Evolutionary conservation across 2,113 vertebrate genomes (phyloP), one percentile per base, ranked within the genome.

Genomic region (Grammomys dolichurus): DNA sequence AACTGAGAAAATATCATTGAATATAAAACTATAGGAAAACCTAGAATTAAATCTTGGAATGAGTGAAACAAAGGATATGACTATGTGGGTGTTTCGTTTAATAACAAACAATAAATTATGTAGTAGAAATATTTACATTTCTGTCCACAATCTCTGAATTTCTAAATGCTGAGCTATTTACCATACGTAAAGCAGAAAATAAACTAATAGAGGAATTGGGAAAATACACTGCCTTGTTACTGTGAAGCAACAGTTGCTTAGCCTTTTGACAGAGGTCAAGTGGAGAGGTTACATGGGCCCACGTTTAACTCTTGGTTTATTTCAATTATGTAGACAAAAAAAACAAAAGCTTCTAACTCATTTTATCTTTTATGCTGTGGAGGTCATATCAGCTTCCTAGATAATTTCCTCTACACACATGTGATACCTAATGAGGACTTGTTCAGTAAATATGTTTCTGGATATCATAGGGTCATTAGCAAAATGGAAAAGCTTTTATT

Each of bases 41-140:
- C 46, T 5, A 58, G 90, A 51, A 28, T 46, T 77, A 73, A 90
- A 86, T 67, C 56, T 80, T 69, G 17, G 91, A 95, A 86, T 65
- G 46, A 24, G 20, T 67, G 20, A 76, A 56, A 84, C 1, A 63
- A 73, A 36, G 78, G 3, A 5, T 86, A 63, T 16, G 43, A 81
- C 2, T 46, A 8, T 14, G 7, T 51, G 3, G 16, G 56, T 82
- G 6, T 87, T 92, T 93, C 4, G 69, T 54, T 69, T 73, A 72
- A 92, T 90, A 86, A 82, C 20, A 54, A 6, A 89, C 13, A 77
- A 77, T 78, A n/a, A 93, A 81, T 92, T 20, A n/a, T 40, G 6
- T 58, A 58, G 7, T 67, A 48, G 46, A 89, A 85, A 80, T 86
- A 77, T 73, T 80, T 92, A 6, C 48, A 5, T 76, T 33, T 92